These are phyloP conservation scores for Drosophila mojavensis DNA, from an alignment of 1,140 invertebrate species.

Conservation along the genomic window DNA sequence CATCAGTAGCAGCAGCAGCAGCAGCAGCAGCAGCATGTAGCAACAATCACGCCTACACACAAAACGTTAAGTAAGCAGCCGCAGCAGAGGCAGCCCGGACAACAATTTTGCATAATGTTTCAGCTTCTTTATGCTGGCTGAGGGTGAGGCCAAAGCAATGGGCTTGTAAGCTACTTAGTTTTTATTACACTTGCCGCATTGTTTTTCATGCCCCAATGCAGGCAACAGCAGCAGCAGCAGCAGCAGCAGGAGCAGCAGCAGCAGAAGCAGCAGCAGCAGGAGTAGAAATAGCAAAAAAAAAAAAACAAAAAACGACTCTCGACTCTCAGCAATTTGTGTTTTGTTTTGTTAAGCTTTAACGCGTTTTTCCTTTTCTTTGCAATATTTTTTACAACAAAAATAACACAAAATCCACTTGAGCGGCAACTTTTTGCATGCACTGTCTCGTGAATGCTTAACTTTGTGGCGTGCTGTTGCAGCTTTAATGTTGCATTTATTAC, in stretches of 20 bases:
- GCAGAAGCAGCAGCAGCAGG: constrained; percentile 20
- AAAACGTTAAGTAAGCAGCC: constrained; percentile 53
- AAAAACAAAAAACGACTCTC: constrained; percentile 12
- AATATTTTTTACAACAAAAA: constrained; percentile 43
- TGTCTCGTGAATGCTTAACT: constrained; percentile 18
- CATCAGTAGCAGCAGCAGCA: constrained; percentile 1
- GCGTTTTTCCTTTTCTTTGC: constrained; percentile 5
- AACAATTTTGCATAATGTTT: constrained; percentile 75
- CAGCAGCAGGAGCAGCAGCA: constrained; percentile 12
- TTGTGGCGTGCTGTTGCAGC: constrained; percentile 21
- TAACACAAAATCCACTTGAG: constrained; percentile 8
- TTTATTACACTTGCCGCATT: constrained; percentile 81
- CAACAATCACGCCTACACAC: constrained; percentile 65
- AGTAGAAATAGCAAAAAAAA: constrained; percentile 5
- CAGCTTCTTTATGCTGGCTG: constrained; percentile 17
- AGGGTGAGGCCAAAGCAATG: constrained; percentile 44
- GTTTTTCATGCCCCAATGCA: constrained; percentile 70
- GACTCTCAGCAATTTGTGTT: constrained; percentile 21
- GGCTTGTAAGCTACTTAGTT: constrained; percentile 81
- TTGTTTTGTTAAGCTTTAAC: constrained; percentile 6
- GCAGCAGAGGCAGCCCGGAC: constrained; percentile 8
- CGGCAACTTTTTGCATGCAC: constrained; percentile 27
- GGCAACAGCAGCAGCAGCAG: constrained; percentile 25
- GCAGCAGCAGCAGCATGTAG: constrained; percentile 38
- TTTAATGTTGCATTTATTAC: constrained; percentile 64